These are phyloP conservation scores for Euphonia xanthogaster DNA, from an alignment of 2,797 vertebrate genomes.

Conservation along the genomic window DNA sequence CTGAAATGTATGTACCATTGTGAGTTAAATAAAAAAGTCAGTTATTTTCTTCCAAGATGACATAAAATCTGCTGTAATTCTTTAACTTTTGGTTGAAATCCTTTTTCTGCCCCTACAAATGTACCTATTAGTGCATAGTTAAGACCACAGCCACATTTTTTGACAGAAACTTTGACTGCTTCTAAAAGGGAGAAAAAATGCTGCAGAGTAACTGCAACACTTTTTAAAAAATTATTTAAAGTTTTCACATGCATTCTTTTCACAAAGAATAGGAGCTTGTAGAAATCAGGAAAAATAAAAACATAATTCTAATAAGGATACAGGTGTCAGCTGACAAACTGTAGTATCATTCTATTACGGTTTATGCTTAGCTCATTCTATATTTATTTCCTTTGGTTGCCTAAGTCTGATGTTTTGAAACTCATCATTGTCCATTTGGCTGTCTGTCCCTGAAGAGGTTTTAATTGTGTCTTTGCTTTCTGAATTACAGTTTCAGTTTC, in stretches of 20 bases:
- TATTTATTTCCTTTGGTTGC: background rate
- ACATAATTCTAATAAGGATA: background rate
- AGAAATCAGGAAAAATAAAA: background rate
- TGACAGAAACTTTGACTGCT: background rate
- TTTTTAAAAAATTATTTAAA: background rate
- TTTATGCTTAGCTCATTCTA: background rate
- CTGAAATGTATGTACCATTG: background rate
- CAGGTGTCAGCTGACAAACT: fast-evolving
- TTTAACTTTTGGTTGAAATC: background rate
- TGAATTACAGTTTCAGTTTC: background rate
- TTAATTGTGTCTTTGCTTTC: background rate
- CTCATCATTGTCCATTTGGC: background rate
- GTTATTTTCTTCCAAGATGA: background rate
- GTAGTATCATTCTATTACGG: background rate
- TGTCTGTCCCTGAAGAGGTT: background rate
- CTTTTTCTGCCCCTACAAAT: background rate
- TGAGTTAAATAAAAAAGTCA: background rate
- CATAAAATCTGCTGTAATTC: background rate
- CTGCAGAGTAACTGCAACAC: background rate
- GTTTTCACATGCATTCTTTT: background rate
- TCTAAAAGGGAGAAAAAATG: background rate
- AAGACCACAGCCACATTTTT: background rate
- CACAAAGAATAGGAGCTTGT: background rate
- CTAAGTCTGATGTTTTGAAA: background rate
- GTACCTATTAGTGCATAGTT: background rate